A percentile compares a stretch with the other conserved stretches of the same genome.
These are phyloP conservation scores for Spisula solida DNA, from an alignment of 2,888 invertebrate species.

Conservation along the genomic window DNA sequence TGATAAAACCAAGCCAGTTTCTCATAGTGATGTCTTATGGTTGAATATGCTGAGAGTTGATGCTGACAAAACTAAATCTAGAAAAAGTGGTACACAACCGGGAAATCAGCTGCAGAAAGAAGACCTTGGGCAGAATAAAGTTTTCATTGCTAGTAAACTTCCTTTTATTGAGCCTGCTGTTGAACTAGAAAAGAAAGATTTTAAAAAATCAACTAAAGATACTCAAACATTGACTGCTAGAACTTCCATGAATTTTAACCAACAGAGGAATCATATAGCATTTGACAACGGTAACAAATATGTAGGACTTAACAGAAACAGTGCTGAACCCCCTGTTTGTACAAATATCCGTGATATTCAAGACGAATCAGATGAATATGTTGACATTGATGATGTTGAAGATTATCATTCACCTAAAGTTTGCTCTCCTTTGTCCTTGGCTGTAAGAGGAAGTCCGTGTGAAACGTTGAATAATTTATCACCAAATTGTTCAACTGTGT, in stretches of 20 bases:
- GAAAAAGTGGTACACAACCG: not conserved
- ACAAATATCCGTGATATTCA: not conserved
- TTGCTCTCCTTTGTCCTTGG: constrained; percentile 31
- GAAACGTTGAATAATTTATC: constrained; percentile 43
- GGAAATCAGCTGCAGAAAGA: not conserved
- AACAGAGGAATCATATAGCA: not conserved
- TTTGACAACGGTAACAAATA: not conserved
- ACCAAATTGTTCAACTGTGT: constrained; percentile 55
- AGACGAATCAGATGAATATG: not conserved
- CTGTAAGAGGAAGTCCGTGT: constrained; percentile 25
- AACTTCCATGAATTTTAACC: not conserved
- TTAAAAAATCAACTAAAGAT: not conserved
- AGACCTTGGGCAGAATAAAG: not conserved
- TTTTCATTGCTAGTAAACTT: constrained; percentile 1
- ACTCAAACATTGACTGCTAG: not conserved
- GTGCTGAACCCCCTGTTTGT: not conserved
- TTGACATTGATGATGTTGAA: not conserved
- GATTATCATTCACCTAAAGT: not conserved
- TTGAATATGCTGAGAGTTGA: constrained; percentile 39
- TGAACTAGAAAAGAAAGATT: not conserved
- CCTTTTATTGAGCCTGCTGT: not conserved
- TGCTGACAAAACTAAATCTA: not conserved
- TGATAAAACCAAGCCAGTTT: not conserved
- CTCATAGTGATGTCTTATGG: constrained; percentile 40
- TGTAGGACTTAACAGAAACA: not conserved